Evolutionary conservation across 2,888 invertebrate genomes (phyloP).

Genomic region (Campoletis raptor): DNA sequence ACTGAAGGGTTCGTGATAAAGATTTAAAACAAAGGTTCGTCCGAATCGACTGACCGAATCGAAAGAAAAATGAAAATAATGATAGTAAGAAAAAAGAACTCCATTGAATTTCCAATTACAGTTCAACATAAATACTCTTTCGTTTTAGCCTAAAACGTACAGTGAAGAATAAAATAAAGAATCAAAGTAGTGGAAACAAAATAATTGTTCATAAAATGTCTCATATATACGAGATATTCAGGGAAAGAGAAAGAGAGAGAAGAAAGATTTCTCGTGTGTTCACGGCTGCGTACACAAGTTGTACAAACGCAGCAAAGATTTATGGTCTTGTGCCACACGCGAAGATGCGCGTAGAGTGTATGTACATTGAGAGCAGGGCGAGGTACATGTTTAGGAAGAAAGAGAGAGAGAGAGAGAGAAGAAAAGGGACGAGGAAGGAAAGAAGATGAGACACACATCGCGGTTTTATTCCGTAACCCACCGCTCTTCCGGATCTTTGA

Average conservation of each 20-base stretch:
- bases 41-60: not conserved
- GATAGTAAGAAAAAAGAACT: too few relatives aligned
- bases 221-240: not conserved
- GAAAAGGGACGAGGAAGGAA: slow-evolving; percentile 1
- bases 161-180: not conserved
- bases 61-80: not conserved
- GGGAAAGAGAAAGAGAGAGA: not conserved
- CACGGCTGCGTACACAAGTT: slow-evolving; percentile 71
- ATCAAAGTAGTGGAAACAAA: not conserved
- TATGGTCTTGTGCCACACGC: slow-evolving; percentile 69
- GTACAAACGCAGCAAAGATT: slow-evolving; percentile 71
- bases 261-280: slow-evolving; percentile 67
- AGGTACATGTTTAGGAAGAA: slow-evolving; percentile 26
- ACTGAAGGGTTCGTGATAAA: not conserved
- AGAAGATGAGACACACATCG: slow-evolving; percentile 58
- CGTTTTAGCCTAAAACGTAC: not conserved
- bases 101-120: not conserved
- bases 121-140: not conserved
- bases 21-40: not conserved
- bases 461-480: slow-evolving; percentile 70
- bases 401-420: not conserved
- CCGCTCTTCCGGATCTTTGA: slow-evolving; percentile 73
- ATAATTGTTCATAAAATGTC: not conserved
- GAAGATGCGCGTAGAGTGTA: slow-evolving; percentile 66
- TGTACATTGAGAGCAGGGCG: slow-evolving; percentile 33